Evolutionary conservation across 2,113 vertebrate species (phyloP), one percentile per base, ranked within the genome.

Genomic region (Sorex fumeus): DNA sequence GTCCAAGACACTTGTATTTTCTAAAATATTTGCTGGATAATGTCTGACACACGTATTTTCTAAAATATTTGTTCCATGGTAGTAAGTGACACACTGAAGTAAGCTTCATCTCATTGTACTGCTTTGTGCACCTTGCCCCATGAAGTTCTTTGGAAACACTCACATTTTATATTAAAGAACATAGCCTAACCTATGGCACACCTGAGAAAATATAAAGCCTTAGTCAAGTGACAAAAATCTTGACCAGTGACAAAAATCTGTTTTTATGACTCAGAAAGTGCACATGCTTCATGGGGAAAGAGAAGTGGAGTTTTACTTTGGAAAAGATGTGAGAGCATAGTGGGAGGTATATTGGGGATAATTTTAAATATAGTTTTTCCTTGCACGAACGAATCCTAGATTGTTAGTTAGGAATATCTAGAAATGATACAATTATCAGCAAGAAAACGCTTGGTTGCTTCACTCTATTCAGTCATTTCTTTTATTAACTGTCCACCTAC

Each of bases 401-500:
- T 94, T 87, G 71, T 93, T 66, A 71, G 71, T 93, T 66, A 71
- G 67, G 57, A 87, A 78, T 76, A 80, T 94, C 70, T 40, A 25
- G 91, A 96, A 95, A 87, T 69, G 81, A 92, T 84, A n/a, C 81
- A 82, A 62, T 91, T 87, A 92, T 75, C 67, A 36, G 78, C 3
- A 18, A 92, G 86, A 75, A 92, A 89, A 88, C 57, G 89, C 84
- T 94, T 47, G 69, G 64, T 87, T 76, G 94, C 64, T 67, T 96
- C 90, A 72, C 83, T 69, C 87, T n/a, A 7, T 74, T 81, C 89
- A 60, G 84, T 80, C 67, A 66, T 87, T 91, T 94, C 57, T 94
- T 88, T 92, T 92, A 92, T 91, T 95, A 95, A 94, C 79, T 86
- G 12, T 66, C 77, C 72, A 96, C 80, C 93, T 94, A 83, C 84